These are phyloP conservation scores for Torymus auratus DNA, from an alignment of 2,888 invertebrate genomes.

Conservation along the genomic window DNA sequence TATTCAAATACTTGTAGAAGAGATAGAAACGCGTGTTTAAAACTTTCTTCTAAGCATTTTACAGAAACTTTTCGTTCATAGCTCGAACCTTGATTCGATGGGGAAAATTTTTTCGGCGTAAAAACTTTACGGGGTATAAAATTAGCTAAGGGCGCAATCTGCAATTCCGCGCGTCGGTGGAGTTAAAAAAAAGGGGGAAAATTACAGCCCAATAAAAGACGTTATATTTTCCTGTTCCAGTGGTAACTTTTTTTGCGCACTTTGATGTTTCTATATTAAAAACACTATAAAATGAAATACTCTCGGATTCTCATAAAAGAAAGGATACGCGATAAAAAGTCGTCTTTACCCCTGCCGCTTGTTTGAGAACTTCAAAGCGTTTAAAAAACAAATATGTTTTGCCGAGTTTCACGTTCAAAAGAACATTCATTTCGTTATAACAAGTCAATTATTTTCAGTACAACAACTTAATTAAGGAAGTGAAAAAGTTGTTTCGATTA, in stretches of 20 bases:
- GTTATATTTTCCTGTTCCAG: slow-evolving; percentile 17
- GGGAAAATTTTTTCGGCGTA: not conserved
- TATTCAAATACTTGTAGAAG: no score
- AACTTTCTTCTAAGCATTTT: no score
- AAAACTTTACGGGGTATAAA: slow-evolving; percentile 7
- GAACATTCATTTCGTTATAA: not conserved
- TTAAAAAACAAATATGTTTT: slow-evolving; percentile 1
- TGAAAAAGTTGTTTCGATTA: not conserved
- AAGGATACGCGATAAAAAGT: slow-evolving; percentile 23
- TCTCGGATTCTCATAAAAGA: slow-evolving; percentile 33
- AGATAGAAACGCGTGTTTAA: no score
- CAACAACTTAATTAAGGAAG: not conserved
- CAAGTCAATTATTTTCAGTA: slow-evolving; percentile 1
- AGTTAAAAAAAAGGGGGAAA: not conserved
- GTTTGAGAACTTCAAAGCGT: not conserved
- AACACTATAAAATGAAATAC: slow-evolving; percentile 38
- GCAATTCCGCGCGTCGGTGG: not conserved
- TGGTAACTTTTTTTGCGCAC: slow-evolving; percentile 17
- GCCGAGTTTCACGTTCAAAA: not conserved
- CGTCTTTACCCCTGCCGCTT: not conserved
- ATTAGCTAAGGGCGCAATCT: slow-evolving; percentile 5
- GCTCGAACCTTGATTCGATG: not conserved
- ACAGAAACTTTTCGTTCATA: not conserved
- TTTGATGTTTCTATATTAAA: slow-evolving; percentile 44
- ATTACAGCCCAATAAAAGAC: slow-evolving; percentile 31